These are phyloP conservation scores for Pseudochirops cupreus DNA, from an alignment of 2,797 vertebrate species.

Conservation along the genomic window DNA sequence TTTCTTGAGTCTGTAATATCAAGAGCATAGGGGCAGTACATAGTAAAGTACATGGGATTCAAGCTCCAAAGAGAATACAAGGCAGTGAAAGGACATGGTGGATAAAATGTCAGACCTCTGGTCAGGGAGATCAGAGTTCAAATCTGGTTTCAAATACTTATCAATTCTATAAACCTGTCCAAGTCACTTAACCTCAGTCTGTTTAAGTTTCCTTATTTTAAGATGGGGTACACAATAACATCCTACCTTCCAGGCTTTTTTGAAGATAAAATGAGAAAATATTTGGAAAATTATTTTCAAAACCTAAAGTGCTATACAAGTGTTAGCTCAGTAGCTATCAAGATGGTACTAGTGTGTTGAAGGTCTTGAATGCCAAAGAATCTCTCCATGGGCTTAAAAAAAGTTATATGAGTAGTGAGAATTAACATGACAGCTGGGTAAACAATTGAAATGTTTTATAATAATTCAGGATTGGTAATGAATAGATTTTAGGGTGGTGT, in stretches of 20 bases:
- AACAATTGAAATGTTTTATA: background rate
- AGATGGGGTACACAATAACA: background rate
- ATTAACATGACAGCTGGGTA: background rate
- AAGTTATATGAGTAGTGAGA: background rate
- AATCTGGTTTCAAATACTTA: background rate
- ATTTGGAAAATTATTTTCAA: background rate
- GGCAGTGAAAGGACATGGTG: background rate
- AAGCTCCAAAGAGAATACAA: background rate
- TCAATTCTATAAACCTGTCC: no score
- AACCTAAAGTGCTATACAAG: background rate
- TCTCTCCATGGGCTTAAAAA: background rate
- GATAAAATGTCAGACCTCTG: background rate
- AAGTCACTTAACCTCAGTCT: background rate
- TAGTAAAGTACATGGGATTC: background rate
- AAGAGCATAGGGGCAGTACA: no score
- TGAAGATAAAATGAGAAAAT: background rate
- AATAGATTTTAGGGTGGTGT: background rate
- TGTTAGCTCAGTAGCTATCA: background rate
- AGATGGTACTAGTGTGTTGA: background rate
- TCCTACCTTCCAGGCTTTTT: background rate
- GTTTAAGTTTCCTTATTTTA: background rate
- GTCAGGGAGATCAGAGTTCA: background rate
- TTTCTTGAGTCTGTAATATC: background rate
- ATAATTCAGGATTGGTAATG: background rate
- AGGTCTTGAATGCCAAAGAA: background rate